Evolutionary conservation across 1,140 invertebrate genomes (phyloP).

Genomic region (Papilio polyxenes): DNA sequence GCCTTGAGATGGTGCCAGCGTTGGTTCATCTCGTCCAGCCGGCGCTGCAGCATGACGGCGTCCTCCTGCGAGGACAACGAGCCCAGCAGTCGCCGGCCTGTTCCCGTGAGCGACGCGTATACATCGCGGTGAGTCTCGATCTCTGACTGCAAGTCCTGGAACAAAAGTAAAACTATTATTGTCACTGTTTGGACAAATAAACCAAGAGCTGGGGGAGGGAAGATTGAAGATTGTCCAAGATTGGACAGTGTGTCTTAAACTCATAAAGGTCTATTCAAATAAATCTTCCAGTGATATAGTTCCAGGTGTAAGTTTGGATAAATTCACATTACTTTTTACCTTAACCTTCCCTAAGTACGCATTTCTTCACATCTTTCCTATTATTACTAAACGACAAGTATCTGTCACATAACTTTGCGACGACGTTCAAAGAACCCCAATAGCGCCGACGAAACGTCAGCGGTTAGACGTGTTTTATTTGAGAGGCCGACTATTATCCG

Average conservation of each 20-base stretch:
- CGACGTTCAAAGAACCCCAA: conserved; percentile 20
- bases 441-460: neutral
- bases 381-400: neutral
- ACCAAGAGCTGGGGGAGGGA: no score
- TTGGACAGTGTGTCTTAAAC: no score
- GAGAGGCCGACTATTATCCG: neutral
- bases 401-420: neutral
- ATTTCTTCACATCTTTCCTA: no score
- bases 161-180: conserved; percentile 38
- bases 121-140: conserved; percentile 96
- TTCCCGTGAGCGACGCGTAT: conserved; percentile 93
- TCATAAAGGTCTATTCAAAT: no score
- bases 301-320: no score
- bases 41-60: conserved; percentile 93
- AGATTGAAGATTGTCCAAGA: no score
- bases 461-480: neutral
- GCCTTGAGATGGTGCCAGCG: conserved; percentile 96
- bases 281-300: no score
- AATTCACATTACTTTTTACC: neutral
- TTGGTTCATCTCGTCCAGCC: conserved; percentile 98
- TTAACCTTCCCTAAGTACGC: neutral
- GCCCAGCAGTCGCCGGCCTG: conserved; percentile 91
- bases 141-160: conserved; percentile 96
- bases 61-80: conserved; percentile 93
- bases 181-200: neutral